phyloP scores from a whole-genome alignment of 2,113 vertebrate genomes.

The Amazona guildingii region DNA sequence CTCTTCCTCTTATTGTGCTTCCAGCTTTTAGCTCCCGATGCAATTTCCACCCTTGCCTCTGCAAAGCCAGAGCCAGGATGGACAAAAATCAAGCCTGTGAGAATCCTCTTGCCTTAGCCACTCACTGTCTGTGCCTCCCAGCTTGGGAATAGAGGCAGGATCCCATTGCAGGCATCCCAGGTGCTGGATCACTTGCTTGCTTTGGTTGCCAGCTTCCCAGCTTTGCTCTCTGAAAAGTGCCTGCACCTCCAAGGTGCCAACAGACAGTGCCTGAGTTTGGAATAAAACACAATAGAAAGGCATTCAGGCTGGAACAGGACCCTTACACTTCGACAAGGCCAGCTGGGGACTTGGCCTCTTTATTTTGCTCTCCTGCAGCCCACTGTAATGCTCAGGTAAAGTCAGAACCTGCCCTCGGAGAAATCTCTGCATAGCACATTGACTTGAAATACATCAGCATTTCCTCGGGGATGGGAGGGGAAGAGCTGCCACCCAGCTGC shows the following conservation, averaged over 20 bases:
- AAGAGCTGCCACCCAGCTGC: not conserved
- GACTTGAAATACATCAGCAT: not conserved
- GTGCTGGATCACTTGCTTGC: not conserved
- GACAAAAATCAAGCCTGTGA: not conserved
- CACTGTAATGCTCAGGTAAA: not conserved
- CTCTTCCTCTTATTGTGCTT: not conserved
- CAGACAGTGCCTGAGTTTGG: not conserved
- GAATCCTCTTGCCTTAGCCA: not conserved
- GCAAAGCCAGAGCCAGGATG: not conserved
- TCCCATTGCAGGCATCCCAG: not conserved
- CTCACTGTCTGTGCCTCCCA: rapidly evolving
- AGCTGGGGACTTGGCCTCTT: not conserved
- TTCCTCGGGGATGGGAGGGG: not conserved
- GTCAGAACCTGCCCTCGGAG: not conserved
- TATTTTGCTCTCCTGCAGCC: not conserved
- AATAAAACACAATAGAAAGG: not conserved
- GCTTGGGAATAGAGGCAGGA: not conserved
- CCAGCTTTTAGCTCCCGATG: not conserved
- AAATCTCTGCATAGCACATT: not conserved
- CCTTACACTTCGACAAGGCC: not conserved
- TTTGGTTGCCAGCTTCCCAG: not conserved
- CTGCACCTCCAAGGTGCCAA: not conserved
- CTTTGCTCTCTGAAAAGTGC: not conserved
- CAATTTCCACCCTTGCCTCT: not conserved
- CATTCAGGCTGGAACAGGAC: not conserved